Conservation (phyloP, 2,797 vertebrate species). For the Chelon auratus region DNA sequence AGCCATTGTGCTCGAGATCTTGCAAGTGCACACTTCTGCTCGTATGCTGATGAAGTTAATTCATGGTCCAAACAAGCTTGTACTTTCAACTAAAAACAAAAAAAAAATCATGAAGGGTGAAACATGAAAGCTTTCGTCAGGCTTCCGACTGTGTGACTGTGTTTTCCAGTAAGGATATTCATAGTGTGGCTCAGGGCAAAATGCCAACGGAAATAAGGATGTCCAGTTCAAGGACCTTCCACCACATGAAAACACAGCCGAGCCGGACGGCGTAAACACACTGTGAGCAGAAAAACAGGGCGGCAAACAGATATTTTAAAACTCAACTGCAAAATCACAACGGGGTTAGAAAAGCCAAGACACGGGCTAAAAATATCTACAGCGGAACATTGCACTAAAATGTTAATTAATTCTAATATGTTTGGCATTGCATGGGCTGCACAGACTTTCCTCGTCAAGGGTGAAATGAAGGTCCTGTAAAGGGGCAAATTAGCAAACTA, state of each 20-base stretch:
- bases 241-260: constrained; percentile 22
- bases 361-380: not conserved
- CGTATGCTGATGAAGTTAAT: not conserved
- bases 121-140: not conserved
- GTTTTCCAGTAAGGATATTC: constrained; percentile 38
- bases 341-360: no score
- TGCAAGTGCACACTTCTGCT: constrained; percentile 32
- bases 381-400: not conserved
- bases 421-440: no score
- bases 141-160: not conserved
- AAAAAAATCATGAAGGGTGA: not conserved
- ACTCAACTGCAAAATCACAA: not conserved
- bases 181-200: constrained; percentile 25
- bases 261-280: not conserved
- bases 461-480: no score
- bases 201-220: constrained; percentile 48
- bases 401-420: not conserved
- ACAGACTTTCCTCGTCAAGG: no score
- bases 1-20: constrained; percentile 14
- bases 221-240: constrained; percentile 31
- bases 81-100: constrained; percentile 1
- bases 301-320: not conserved
- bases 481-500: not conserved
- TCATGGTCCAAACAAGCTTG: not conserved
- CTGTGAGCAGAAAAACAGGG: not conserved